These are phyloP conservation scores for Gymnocypris eckloni DNA, from an alignment of 2,797 vertebrate species.

Conservation along the genomic window DNA sequence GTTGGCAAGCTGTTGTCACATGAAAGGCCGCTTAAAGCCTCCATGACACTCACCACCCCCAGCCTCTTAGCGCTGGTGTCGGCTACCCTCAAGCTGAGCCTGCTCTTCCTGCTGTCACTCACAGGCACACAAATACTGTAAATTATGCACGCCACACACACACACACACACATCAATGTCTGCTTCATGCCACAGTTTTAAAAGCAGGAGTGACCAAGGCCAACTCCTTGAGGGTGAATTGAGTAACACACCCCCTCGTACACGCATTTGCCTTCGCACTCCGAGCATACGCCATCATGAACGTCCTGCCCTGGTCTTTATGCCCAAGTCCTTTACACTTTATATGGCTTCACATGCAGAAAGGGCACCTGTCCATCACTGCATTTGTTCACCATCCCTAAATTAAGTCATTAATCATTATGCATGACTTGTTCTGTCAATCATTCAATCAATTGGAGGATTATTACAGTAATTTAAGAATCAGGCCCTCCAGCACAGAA, in stretches of 20 bases:
- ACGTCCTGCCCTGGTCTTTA: constrained; percentile 47
- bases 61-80: constrained; percentile 56
- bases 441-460: constrained; percentile 77
- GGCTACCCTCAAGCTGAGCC: constrained; percentile 49
- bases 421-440: constrained; percentile 75
- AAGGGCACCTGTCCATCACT: constrained; percentile 63
- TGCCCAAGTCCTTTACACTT: constrained; percentile 66
- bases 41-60: constrained; percentile 67
- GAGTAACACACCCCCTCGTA: constrained; percentile 41
- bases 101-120: constrained; percentile 51
- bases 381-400: constrained; percentile 58
- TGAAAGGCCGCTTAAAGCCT: constrained; percentile 75
- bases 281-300: constrained; percentile 42
- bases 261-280: constrained; percentile 30
- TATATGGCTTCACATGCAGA: constrained; percentile 65
- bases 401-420: constrained; percentile 69
- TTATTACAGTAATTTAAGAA: constrained; percentile 80
- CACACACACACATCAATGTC: constrained; percentile 53
- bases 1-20: constrained; percentile 80
- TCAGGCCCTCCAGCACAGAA: constrained; percentile 65
- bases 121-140: constrained; percentile 51
- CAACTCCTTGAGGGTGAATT: constrained; percentile 50
- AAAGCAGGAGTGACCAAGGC: constrained; percentile 57
- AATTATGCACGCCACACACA: constrained; percentile 33
- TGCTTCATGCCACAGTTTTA: constrained; percentile 59